Evolutionary conservation across 2,888 invertebrate species (phyloP).

Genomic region (Aporophyla lueneburgensis): DNA sequence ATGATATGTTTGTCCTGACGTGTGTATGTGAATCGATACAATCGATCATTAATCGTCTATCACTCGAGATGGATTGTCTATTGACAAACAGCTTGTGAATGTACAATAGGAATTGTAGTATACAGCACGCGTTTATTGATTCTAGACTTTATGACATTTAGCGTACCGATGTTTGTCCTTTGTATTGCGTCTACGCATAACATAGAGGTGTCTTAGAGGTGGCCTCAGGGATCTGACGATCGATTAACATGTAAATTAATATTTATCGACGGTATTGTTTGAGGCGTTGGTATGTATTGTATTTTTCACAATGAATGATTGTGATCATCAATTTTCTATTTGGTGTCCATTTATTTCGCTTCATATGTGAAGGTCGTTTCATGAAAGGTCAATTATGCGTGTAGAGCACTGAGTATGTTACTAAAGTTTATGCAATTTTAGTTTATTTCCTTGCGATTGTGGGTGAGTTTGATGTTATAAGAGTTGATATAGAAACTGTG

Average conservation of each 20-base stretch:
- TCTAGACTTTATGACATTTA: slow-evolving; percentile 49
- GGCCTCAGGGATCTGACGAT: slow-evolving; percentile 67
- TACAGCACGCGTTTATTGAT: slow-evolving; percentile 45
- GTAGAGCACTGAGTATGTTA: slow-evolving; percentile 16
- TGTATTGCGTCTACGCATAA: neutral
- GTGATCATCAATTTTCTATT: slow-evolving; percentile 62
- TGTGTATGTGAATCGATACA: slow-evolving; percentile 70
- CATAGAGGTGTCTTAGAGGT: slow-evolving; percentile 47
- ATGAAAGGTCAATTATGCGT: slow-evolving; percentile 49
- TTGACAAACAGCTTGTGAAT: slow-evolving; percentile 71
- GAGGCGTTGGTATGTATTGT: slow-evolving; percentile 69
- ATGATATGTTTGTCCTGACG: slow-evolving; percentile 62
- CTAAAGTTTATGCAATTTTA: slow-evolving; percentile 17
- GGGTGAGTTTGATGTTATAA: neutral
- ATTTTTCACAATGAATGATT: slow-evolving; percentile 70
- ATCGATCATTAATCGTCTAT: slow-evolving; percentile 76
- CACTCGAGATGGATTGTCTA: slow-evolving; percentile 72
- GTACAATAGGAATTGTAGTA: slow-evolving; percentile 42
- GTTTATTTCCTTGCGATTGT: neutral
- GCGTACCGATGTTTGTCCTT: slow-evolving; percentile 30
- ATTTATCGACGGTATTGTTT: slow-evolving; percentile 77
- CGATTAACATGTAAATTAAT: slow-evolving; percentile 82
- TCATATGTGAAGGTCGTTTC: slow-evolving; percentile 59
- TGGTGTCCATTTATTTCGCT: slow-evolving; percentile 59
- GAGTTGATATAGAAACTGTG: neutral